Evolutionary conservation across 2,797 vertebrate species (phyloP).

Genomic region (Cyclura pinguis): DNA sequence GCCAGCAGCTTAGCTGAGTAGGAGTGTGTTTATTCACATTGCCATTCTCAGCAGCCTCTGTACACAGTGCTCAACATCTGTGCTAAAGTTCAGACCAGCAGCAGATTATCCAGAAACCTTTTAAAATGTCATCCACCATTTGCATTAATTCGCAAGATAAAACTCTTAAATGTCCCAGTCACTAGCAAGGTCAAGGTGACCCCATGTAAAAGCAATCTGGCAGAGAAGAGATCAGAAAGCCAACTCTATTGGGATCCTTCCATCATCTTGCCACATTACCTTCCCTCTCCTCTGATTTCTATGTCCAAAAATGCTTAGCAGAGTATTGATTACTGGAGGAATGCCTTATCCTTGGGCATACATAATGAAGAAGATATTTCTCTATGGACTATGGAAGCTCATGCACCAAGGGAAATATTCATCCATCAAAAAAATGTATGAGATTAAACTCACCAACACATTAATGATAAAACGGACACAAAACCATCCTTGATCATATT

Average conservation of each 20-base stretch:
- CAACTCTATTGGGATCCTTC: neutral
- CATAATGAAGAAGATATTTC: neutral
- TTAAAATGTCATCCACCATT: constrained; percentile 35
- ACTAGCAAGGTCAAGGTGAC: neutral
- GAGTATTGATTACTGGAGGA: neutral
- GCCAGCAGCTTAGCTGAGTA: neutral
- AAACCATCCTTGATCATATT: neutral
- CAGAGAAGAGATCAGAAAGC: neutral
- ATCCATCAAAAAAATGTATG: neutral
- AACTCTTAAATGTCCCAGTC: constrained; percentile 7
- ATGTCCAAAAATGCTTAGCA: neutral
- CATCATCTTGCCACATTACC: no score
- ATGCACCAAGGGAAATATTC: neutral
- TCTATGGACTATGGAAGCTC: neutral
- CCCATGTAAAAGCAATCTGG: neutral
- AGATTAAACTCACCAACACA: neutral
- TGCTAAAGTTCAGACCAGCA: constrained; percentile 42
- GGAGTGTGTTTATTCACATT: neutral
- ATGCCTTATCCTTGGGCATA: neutral
- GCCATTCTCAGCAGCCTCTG: neutral
- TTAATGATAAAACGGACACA: neutral
- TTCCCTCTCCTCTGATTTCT: neutral
- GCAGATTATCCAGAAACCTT: constrained; percentile 20
- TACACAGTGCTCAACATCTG: neutral
- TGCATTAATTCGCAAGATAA: constrained; percentile 5